These are phyloP conservation scores for Caenorhabditis auriculariae DNA, from an alignment of 2,888 invertebrate species.

Conservation along the genomic window DNA sequence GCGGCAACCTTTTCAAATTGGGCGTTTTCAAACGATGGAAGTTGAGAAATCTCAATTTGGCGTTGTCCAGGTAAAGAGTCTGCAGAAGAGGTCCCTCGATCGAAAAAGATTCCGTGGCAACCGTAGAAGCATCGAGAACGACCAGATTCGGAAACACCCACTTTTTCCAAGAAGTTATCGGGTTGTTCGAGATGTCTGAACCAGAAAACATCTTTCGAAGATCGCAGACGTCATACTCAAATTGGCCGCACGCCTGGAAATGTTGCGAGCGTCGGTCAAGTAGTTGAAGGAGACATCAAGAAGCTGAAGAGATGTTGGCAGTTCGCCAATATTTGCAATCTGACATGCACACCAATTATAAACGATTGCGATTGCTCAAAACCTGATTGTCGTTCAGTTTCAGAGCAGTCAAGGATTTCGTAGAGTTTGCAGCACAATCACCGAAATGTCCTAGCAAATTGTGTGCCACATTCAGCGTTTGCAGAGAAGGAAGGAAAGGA, in stretches of 20 bases:
- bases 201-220: neutral
- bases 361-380: too few relatives aligned
- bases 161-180: constrained; percentile 9
- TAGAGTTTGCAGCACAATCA: neutral
- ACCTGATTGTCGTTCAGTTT: constrained; percentile 24
- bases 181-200: constrained; percentile 18
- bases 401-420: too few relatives aligned
- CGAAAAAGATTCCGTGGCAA: constrained; percentile 6
- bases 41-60: constrained; percentile 11
- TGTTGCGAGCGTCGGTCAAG: constrained; percentile 12
- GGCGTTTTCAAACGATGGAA: constrained; percentile 16
- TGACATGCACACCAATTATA: too few relatives aligned
- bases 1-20: constrained; percentile 4
- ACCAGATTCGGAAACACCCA: constrained; percentile 6
- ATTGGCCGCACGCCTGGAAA: constrained; percentile 7
- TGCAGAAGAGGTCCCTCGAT: constrained; percentile 11
- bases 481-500: neutral
- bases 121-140: neutral
- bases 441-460: neutral
- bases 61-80: constrained; percentile 13
- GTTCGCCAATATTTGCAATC: constrained; percentile 1
- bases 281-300: constrained; percentile 20
- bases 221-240: constrained; percentile 3
- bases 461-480: neutral
- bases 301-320: constrained; percentile 3